phyloP scores from a whole-genome alignment of 2,113 vertebrate genomes.

The Eclectus roratus region DNA sequence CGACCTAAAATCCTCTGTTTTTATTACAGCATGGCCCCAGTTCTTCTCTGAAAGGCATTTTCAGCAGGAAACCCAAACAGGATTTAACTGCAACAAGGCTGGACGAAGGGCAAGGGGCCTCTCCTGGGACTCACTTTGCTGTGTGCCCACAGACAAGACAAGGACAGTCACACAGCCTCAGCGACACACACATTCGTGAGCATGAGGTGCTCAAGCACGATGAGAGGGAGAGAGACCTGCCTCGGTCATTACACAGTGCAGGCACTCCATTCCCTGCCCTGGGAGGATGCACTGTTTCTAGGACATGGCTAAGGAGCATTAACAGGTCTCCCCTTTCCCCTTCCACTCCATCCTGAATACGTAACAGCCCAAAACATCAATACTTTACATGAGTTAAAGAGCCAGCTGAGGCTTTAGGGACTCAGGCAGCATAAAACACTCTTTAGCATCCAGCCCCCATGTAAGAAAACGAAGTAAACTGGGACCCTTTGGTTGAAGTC shows the following conservation, averaged over 20 bases:
- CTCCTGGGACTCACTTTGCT: not conserved
- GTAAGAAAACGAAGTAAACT: not conserved
- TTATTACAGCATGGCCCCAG: not conserved
- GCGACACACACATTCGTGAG: not conserved
- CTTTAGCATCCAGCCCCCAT: not conserved
- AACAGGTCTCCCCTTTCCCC: conserved; percentile 16
- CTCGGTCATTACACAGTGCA: not conserved
- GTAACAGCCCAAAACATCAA: conserved; percentile 10
- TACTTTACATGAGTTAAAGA: conserved; percentile 12
- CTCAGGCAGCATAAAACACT: conserved; percentile 29
- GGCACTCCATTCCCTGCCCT: not conserved
- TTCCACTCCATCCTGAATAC: conserved; percentile 10
- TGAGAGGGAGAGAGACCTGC: not conserved
- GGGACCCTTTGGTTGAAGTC: not conserved
- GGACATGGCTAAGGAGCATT: not conserved
- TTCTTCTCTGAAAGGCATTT: not conserved
- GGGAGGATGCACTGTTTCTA: not conserved
- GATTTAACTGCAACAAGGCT: not conserved
- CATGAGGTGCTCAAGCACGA: not conserved
- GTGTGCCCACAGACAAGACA: not conserved
- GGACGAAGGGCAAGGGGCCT: not conserved
- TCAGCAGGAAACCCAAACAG: not conserved
- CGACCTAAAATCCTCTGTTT: not conserved
- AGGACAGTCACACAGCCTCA: not conserved
- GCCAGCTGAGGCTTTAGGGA: conserved; percentile 28